phyloP scores from a whole-genome alignment of 2,888 invertebrate genomes.

The Tuta absoluta region DNA sequence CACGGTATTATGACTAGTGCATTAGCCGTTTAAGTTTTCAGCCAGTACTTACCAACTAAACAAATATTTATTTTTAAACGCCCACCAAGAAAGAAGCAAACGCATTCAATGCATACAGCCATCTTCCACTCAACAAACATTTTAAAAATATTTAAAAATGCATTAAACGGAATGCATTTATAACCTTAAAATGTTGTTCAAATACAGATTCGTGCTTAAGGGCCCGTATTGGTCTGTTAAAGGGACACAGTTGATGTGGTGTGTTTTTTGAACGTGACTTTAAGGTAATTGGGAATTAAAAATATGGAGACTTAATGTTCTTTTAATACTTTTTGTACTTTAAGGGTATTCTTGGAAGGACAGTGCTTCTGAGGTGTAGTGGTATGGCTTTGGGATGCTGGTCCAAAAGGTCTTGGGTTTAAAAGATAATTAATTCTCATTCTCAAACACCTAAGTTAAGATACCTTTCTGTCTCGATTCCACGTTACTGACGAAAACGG shows the following conservation, averaged over 20 bases:
- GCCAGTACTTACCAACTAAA: too few species aligned
- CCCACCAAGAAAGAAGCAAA: neutral
- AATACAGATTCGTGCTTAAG: constrained; percentile 63
- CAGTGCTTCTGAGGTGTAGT: neutral
- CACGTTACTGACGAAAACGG: too few species aligned
- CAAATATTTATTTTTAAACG: neutral
- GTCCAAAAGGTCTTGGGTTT: too few species aligned
- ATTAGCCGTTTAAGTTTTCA: too few species aligned
- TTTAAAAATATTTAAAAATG: constrained; percentile 61
- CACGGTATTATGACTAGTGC: too few species aligned
- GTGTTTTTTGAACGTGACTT: constrained; percentile 63
- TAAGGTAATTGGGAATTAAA: constrained; percentile 10
- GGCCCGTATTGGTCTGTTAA: constrained; percentile 39
- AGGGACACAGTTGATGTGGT: constrained; percentile 46
- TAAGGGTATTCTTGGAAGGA: neutral
- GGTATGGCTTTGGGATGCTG: too few species aligned
- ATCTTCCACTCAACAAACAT: constrained; percentile 38
- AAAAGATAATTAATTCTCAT: too few species aligned
- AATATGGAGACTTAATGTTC: neutral
- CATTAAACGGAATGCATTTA: constrained; percentile 53
- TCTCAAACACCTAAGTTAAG: too few species aligned
- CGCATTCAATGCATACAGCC: constrained; percentile 16
- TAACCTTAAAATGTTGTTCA: constrained; percentile 33
- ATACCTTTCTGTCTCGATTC: too few species aligned
- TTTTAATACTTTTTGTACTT: neutral